A percentile compares a stretch with the other conserved stretches of the same genome.
Conservation (phyloP, 2,113 vertebrate genomes). For the Bostrychus sinensis region DNA sequence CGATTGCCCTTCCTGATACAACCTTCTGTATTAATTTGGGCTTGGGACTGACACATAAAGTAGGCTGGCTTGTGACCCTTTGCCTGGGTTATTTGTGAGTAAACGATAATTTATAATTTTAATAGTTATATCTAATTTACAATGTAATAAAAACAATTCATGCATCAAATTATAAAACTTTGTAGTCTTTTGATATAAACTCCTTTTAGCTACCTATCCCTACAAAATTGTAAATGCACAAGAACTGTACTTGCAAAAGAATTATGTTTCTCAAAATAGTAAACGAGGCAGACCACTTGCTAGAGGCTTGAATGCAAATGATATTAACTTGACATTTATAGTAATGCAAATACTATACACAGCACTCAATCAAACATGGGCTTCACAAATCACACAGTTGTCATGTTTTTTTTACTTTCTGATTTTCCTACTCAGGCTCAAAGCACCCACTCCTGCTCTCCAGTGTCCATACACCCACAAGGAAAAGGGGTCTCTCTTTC, state of each 20-base stretch:
- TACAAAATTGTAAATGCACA: too few relatives aligned
- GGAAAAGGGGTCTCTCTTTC: conserved; percentile 17
- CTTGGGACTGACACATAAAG: too few relatives aligned
- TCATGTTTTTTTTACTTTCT: conserved; percentile 7
- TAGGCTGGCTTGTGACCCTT: too few relatives aligned
- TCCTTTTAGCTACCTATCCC: too few relatives aligned
- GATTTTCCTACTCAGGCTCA: conserved; percentile 14
- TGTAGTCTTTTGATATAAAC: too few relatives aligned
- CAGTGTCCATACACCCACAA: conserved; percentile 1
- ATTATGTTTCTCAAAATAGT: not conserved
- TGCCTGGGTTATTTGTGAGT: too few relatives aligned
- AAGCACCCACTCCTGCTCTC: not conserved
- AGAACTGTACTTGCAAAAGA: not conserved
- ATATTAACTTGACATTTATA: not conserved
- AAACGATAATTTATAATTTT: too few relatives aligned
- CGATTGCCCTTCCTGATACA: too few relatives aligned
- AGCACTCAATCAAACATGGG: not conserved
- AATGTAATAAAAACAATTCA: too few relatives aligned
- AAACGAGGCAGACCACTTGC: conserved; percentile 10
- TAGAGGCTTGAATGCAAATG: conserved; percentile 15
- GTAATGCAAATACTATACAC: conserved; percentile 8
- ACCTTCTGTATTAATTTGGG: too few relatives aligned
- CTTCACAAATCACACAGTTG: conserved; percentile 7
- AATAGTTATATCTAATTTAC: too few relatives aligned
- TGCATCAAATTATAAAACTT: too few relatives aligned